A percentile compares a stretch with the other conserved stretches of the same genome.
Conservation (phyloP, 2,113 vertebrate genomes). For the Microcebus tavaratra region DNA sequence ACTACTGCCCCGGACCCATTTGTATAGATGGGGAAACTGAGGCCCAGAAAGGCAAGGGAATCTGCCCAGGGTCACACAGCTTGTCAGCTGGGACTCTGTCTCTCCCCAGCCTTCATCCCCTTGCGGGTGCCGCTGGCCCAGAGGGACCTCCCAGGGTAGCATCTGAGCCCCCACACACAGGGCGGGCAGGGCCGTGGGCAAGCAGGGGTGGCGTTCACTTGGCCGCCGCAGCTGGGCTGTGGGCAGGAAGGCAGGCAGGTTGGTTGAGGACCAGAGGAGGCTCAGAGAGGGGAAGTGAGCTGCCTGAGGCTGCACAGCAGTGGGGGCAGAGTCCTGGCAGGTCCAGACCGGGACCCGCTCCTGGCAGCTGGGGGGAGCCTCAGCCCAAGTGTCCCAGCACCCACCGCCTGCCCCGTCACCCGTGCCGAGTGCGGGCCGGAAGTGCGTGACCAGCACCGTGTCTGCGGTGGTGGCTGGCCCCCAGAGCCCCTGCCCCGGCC, state of each 20-base stretch:
- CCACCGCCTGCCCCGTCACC: background rate
- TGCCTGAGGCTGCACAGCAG: background rate
- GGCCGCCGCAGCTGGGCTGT: background rate
- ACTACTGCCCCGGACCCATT: background rate
- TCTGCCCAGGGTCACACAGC: slow-evolving; percentile 55
- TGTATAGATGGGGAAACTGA: background rate
- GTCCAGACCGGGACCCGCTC: background rate
- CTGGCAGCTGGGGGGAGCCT: background rate
- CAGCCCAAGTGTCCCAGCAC: background rate
- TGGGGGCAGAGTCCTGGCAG: background rate
- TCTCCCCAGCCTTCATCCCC: background rate
- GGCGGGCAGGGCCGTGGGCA: background rate
- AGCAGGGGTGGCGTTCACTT: background rate
- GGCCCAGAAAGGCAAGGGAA: background rate
- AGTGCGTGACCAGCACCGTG: background rate
- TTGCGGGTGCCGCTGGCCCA: accelerated
- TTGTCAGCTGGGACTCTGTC: background rate
- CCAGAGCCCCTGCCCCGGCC: accelerated
- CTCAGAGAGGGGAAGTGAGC: background rate
- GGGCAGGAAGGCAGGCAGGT: background rate
- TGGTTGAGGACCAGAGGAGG: background rate
- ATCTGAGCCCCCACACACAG: background rate
- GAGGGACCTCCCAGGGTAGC: background rate
- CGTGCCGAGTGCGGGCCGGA: background rate
- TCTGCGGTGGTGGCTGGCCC: background rate